These are phyloP conservation scores for Narcine bancroftii DNA, from an alignment of 2,113 vertebrate species.

Conservation along the genomic window DNA sequence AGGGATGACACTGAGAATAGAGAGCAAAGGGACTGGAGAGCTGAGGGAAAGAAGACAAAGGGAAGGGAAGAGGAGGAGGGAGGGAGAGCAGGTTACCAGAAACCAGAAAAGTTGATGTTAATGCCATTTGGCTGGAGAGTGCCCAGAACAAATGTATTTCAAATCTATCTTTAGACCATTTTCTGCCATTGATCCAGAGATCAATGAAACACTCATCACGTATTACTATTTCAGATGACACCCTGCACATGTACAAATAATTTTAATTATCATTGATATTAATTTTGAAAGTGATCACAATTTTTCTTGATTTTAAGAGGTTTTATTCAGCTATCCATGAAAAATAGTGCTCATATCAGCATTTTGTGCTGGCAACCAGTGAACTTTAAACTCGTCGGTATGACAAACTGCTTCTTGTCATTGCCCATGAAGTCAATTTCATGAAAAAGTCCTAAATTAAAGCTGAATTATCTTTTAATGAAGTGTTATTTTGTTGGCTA, in stretches of 20 bases:
- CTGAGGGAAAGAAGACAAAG: too few species aligned
- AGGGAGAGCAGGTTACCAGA: too few species aligned
- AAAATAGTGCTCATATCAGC: conserved; percentile 47
- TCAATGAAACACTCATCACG: not conserved
- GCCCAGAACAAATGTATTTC: too few species aligned
- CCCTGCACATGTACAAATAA: not conserved
- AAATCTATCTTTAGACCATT: not conserved
- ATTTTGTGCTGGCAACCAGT: conserved; percentile 58
- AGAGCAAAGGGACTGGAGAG: too few species aligned
- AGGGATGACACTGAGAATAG: too few species aligned
- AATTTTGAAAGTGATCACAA: not conserved
- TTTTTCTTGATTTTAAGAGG: not conserved
- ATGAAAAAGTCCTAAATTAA: not conserved
- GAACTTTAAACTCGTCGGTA: conserved; percentile 71
- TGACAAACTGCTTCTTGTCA: conserved; percentile 58
- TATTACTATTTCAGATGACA: not conserved
- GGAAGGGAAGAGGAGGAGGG: too few species aligned
- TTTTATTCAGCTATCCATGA: not conserved
- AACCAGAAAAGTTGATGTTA: too few species aligned
- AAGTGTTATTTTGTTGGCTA: not conserved
- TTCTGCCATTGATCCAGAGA: not conserved
- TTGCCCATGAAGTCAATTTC: conserved; percentile 60
- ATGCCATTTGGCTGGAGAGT: too few species aligned
- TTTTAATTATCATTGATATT: not conserved
- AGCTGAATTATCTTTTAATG: not conserved